These are phyloP conservation scores for Neotoma lepida DNA, from an alignment of 2,113 vertebrate species.

Conservation along the genomic window DNA sequence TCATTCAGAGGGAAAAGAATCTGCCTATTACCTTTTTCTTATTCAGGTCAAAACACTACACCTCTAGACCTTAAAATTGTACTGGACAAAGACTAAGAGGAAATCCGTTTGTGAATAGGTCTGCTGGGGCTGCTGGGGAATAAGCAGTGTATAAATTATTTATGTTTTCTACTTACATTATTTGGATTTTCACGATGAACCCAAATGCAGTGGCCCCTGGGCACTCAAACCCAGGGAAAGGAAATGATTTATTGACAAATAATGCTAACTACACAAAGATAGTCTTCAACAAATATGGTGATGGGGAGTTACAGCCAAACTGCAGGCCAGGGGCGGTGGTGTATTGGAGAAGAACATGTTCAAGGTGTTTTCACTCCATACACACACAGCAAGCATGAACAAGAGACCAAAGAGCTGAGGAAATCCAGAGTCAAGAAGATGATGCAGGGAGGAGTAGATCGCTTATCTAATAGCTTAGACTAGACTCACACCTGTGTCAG, in stretches of 20 bases:
- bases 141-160: constrained; percentile 72
- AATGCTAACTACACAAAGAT: constrained; percentile 64
- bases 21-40: neutral
- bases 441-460: too few species aligned
- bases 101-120: constrained; percentile 52
- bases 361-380: constrained; percentile 19
- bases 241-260: constrained; percentile 75
- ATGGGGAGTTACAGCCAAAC: neutral
- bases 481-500: neutral
- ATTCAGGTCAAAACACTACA: constrained; percentile 1
- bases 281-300: constrained; percentile 34
- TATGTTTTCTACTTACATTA: constrained; percentile 70
- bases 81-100: constrained; percentile 56
- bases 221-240: constrained; percentile 58
- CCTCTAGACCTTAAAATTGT: constrained; percentile 39
- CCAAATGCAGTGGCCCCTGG: constrained; percentile 69
- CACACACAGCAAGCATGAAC: neutral
- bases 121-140: neutral
- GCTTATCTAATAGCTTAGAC: neutral
- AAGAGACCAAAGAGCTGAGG: neutral
- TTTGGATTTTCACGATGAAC: constrained; percentile 74
- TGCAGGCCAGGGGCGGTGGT: neutral
- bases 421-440: neutral
- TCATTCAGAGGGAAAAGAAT: neutral
- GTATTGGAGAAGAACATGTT: neutral